Evolutionary conservation across 2,797 vertebrate species (phyloP).

Genomic region (Phylloscopus collybita): DNA sequence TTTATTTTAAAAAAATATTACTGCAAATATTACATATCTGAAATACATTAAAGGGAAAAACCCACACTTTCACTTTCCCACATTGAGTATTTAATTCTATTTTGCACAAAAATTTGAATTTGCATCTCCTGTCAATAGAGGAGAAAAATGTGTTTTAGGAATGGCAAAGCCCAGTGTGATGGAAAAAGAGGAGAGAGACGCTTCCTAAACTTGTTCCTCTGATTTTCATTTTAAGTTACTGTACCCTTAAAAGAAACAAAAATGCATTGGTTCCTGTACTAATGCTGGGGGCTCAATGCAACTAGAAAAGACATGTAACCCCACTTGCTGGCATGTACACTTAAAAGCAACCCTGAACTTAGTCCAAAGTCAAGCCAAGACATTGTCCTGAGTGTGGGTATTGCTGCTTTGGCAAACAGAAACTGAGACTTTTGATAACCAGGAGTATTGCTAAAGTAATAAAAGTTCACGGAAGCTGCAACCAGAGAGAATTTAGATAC

Average conservation of each 20-base stretch:
- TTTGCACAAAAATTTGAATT: not conserved
- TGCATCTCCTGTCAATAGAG: rapidly evolving
- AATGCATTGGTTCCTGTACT: not conserved
- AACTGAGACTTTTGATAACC: not conserved
- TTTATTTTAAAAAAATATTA: not conserved
- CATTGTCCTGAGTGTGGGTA: not conserved
- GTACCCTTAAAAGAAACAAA: conserved; percentile 3
- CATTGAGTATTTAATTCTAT: not conserved
- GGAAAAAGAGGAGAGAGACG: rapidly evolving
- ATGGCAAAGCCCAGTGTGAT: rapidly evolving
- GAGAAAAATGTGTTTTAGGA: not conserved
- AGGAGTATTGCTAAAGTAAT: not conserved
- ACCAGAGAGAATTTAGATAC: not conserved
- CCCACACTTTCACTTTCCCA: not conserved
- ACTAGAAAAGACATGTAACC: not conserved
- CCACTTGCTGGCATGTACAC: not conserved
- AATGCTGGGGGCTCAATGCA: not conserved
- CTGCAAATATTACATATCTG: not conserved
- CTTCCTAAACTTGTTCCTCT: not conserved
- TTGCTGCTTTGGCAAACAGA: conserved; percentile 11
- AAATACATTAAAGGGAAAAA: not conserved
- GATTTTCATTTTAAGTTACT: conserved; percentile 6
- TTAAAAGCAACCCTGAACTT: not conserved
- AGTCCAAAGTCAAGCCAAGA: not conserved
- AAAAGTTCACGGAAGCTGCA: conserved; percentile 3